phyloP scores from a whole-genome alignment of 2,888 invertebrate species.

The Plagiodera versicolora region DNA sequence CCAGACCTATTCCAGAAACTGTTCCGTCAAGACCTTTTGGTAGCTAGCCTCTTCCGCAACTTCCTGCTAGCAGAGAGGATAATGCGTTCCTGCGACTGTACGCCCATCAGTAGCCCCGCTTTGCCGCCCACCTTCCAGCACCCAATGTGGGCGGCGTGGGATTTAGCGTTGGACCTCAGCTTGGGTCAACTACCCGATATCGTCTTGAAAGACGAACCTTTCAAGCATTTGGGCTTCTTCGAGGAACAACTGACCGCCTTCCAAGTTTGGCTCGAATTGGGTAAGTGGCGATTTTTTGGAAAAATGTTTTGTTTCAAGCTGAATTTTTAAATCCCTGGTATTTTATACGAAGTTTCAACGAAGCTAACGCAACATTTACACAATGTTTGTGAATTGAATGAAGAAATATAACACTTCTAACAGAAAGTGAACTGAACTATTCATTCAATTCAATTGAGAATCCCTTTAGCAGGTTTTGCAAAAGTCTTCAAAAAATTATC shows the following conservation, averaged over 20 bases:
- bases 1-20: conserved; percentile 91
- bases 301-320: not conserved
- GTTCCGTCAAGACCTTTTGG: conserved; percentile 95
- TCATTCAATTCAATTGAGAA: too few species aligned
- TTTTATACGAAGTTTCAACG: too few species aligned
- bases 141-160: conserved; percentile 98
- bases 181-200: conserved; percentile 86
- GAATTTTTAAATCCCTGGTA: too few species aligned
- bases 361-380: too few species aligned
- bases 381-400: too few species aligned
- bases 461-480: too few species aligned
- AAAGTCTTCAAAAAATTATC: too few species aligned
- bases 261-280: conserved; percentile 89
- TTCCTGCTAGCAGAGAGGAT: conserved; percentile 95
- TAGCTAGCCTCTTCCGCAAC: conserved; percentile 97
- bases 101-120: conserved; percentile 90
- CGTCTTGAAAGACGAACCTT: conserved; percentile 63
- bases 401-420: too few species aligned
- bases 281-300: too few species aligned
- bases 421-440: too few species aligned
- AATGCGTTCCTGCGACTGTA: conserved; percentile 94
- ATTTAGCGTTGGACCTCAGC: conserved; percentile 92
- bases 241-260: conserved; percentile 98
- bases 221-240: conserved; percentile 87
- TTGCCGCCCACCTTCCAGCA: conserved; percentile 89